Evolutionary conservation across 2,888 invertebrate genomes (phyloP).

Genomic region (Elgonia sp.): DNA sequence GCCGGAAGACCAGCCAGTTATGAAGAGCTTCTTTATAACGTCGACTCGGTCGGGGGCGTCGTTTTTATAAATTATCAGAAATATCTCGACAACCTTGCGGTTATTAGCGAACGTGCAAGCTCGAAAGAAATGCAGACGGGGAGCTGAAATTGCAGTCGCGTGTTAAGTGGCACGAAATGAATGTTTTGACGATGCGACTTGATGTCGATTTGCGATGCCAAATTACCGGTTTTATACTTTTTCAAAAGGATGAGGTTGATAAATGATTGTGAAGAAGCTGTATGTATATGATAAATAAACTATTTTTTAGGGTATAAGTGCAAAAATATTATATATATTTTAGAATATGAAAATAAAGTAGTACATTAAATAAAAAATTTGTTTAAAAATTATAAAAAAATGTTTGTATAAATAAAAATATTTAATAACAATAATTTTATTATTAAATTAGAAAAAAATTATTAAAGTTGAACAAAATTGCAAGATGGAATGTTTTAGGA

Average conservation of each 20-base stretch:
- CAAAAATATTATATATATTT: too few species aligned
- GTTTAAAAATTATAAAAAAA: too few species aligned
- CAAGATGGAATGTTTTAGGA: too few species aligned
- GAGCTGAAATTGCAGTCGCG: conserved; percentile 37
- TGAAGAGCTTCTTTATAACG: conserved; percentile 72
- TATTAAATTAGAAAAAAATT: too few species aligned
- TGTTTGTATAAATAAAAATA: too few species aligned
- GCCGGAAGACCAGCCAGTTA: conserved; percentile 73
- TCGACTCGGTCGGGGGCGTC: conserved; percentile 39
- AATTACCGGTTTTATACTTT: background rate
- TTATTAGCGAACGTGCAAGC: conserved; percentile 40
- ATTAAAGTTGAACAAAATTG: too few species aligned
- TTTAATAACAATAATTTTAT: too few species aligned
- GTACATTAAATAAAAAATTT: too few species aligned
- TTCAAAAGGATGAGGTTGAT: background rate
- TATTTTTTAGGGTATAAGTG: too few species aligned
- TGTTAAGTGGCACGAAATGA: conserved; percentile 47
- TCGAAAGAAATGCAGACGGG: conserved; percentile 14
- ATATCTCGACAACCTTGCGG: conserved; percentile 68
- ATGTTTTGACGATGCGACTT: conserved; percentile 29
- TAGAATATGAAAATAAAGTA: too few species aligned
- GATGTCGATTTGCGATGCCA: background rate
- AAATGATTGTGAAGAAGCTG: background rate
- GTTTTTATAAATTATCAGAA: conserved; percentile 71
- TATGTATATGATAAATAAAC: background rate